A percentile compares a stretch with the other conserved stretches of the same genome.
These are phyloP conservation scores for Sylvia borin DNA, from an alignment of 2,797 vertebrate genomes.

Conservation along the genomic window DNA sequence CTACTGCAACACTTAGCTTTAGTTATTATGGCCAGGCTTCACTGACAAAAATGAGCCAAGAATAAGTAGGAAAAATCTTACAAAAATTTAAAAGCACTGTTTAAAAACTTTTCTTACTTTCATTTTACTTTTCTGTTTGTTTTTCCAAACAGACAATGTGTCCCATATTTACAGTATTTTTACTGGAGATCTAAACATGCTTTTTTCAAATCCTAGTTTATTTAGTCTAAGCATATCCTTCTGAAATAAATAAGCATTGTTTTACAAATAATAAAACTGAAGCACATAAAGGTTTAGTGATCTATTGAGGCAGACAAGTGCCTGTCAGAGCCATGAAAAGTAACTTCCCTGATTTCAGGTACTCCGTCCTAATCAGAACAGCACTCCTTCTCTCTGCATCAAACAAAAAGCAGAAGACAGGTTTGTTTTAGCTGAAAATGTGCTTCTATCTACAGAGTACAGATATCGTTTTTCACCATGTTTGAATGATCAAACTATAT, in stretches of 20 bases:
- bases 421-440: slow-evolving; percentile 34
- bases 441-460: background rate
- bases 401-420: slow-evolving; percentile 24
- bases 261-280: background rate
- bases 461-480: background rate
- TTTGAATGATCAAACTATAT: slow-evolving; percentile 10
- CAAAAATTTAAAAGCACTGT: background rate
- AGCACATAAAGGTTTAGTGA: background rate
- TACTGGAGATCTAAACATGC: background rate
- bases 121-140: background rate
- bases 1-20: background rate
- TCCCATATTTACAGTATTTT: background rate
- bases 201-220: background rate
- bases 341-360: background rate
- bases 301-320: background rate
- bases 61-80: background rate
- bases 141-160: background rate
- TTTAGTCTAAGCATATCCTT: background rate
- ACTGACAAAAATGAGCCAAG: background rate
- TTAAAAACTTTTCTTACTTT: background rate
- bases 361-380: background rate
- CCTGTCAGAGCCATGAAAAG: background rate
- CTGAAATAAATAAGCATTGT: background rate
- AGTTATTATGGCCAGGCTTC: background rate
- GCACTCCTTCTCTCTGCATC: background rate